A percentile compares a stretch with the other conserved stretches of the same genome.
Conservation (phyloP, 2,797 vertebrate species). For the Epinephelus awoara region DNA sequence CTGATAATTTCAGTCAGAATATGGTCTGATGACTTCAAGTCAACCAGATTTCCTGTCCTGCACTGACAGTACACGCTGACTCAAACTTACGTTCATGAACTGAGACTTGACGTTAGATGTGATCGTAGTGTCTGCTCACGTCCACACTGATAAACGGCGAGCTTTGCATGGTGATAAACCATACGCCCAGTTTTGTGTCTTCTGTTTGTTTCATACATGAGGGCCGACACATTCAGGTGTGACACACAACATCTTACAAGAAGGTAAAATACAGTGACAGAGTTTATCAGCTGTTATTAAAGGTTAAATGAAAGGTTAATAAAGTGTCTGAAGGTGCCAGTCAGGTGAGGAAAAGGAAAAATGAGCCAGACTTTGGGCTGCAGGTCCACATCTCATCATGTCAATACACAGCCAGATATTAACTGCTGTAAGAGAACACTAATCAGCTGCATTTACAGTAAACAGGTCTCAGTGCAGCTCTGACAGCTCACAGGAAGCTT, state of each 20-base stretch:
- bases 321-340: not conserved
- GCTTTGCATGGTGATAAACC: too few species aligned
- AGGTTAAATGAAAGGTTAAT: not conserved
- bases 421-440: not conserved
- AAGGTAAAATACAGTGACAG: not conserved
- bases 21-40: too few species aligned
- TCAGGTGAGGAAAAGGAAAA: not conserved
- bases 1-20: too few species aligned
- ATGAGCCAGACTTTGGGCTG: not conserved
- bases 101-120: too few species aligned
- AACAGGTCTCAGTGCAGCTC: constrained; percentile 8
- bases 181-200: too few species aligned
- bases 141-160: too few species aligned
- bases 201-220: too few species aligned
- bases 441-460: constrained; percentile 19
- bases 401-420: not conserved
- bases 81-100: too few species aligned
- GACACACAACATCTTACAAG: not conserved
- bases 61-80: too few species aligned
- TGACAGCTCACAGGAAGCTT: constrained; percentile 14
- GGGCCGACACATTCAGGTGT: not conserved
- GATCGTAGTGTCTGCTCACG: too few species aligned
- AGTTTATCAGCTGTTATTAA: not conserved
- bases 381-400: not conserved
- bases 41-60: too few species aligned